Conservation (phyloP, 1,140 invertebrate genomes). For the Diabrotica virgifera region DNA sequence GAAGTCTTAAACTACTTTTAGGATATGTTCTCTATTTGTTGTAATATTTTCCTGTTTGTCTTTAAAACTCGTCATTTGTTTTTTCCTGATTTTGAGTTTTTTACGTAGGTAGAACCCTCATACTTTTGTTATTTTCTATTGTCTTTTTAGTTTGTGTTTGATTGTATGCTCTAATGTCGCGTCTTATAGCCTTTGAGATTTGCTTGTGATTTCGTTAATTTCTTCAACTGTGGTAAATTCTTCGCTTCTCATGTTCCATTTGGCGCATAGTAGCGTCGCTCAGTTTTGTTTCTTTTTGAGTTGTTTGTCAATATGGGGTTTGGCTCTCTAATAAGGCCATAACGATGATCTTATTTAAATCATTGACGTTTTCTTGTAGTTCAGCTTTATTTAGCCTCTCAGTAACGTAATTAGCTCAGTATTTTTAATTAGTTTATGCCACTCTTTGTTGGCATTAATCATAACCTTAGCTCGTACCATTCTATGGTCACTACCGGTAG, state of each 20-base stretch:
- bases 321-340: background rate
- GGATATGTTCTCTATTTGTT: constrained; percentile 14
- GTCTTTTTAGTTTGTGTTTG: constrained; percentile 4
- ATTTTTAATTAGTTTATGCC: constrained; percentile 24
- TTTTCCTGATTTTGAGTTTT: constrained; percentile 16
- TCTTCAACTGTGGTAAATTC: constrained; percentile 3
- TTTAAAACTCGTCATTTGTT: constrained; percentile 11
- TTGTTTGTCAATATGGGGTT: constrained; percentile 13
- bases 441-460: constrained; percentile 20
- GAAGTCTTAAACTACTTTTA: background rate
- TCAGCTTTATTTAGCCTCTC: constrained; percentile 8
- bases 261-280: constrained; percentile 10
- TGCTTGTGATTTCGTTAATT: constrained; percentile 6
- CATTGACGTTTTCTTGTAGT: constrained; percentile 8
- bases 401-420: constrained; percentile 5
- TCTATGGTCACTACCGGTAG: constrained; percentile 37
- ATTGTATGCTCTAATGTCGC: constrained; percentile 13
- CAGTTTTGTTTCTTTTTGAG: constrained; percentile 14
- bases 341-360: background rate
- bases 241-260: background rate
- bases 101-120: constrained; percentile 16
- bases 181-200: constrained; percentile 7
- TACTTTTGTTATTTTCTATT: constrained; percentile 15
- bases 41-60: constrained; percentile 11
- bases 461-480: constrained; percentile 36